Evolutionary conservation across 37 sponge, comb jelly and placozoan genomes (phyloP).

Genomic region (Haliclona indistincta): DNA sequence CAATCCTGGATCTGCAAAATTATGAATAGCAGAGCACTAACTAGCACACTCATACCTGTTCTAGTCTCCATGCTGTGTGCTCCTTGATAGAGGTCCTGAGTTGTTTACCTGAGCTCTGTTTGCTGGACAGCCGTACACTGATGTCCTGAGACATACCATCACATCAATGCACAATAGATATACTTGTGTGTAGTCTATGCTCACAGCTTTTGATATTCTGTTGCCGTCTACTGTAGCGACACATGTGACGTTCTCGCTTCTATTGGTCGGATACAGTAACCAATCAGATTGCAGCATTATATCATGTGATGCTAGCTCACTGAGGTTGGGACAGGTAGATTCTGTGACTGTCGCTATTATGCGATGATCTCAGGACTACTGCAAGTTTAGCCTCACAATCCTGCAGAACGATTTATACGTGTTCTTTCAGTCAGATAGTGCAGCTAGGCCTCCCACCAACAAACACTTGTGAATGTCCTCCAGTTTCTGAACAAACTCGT

Average conservation of each 20-base stretch:
- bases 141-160: conserved; percentile 48
- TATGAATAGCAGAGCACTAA: neutral
- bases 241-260: conserved; percentile 61
- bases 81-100: conserved; percentile 68
- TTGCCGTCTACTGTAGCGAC: conserved; percentile 59
- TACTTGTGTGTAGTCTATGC: neutral
- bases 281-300: no score
- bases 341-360: conserved; percentile 9
- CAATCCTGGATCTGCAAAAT: conserved; percentile 60
- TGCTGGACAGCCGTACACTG: conserved; percentile 44
- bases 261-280: no score
- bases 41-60: conserved; percentile 58
- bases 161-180: neutral
- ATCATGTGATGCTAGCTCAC: no score
- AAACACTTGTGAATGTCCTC: conserved; percentile 36
- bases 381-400: conserved; percentile 52
- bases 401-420: neutral
- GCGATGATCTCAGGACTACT: conserved; percentile 7
- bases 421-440: neutral
- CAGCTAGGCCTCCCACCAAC: no score
- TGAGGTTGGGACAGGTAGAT: conserved; percentile 26
- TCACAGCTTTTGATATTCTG: conserved; percentile 73
- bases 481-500: conserved; percentile 33
- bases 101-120: conserved; percentile 22
- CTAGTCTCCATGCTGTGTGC: conserved; percentile 72